phyloP scores from a whole-genome alignment of 1,140 invertebrate genomes.

The Drosophila kanapiae region DNA sequence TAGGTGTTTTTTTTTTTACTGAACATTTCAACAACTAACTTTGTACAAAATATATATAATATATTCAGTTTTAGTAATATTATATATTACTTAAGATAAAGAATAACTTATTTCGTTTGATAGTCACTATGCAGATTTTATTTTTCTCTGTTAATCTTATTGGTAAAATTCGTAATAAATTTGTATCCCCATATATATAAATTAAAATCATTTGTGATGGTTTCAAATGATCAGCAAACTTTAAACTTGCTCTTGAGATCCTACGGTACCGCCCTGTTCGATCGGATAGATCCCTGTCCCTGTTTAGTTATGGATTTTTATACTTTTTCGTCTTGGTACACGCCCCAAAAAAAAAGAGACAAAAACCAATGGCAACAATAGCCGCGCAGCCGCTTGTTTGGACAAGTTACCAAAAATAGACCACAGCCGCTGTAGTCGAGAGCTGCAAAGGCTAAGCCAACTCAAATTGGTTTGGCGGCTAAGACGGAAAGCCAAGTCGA shows the following conservation, averaged over 20 bases:
- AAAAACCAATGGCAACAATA: slow-evolving; percentile 44
- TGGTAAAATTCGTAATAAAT: background rate
- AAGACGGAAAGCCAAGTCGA: slow-evolving; percentile 5
- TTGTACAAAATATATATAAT: background rate
- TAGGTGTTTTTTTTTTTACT: too few relatives aligned
- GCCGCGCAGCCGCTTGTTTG: slow-evolving; percentile 55
- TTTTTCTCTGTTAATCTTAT: background rate
- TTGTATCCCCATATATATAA: background rate
- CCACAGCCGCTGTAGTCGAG: slow-evolving; percentile 41
- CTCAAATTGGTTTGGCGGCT: slow-evolving; percentile 26
- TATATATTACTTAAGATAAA: background rate
- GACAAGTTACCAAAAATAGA: slow-evolving; percentile 83
- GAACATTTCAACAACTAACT: too few relatives aligned
- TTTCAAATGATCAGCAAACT: too few relatives aligned
- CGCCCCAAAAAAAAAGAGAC: slow-evolving; percentile 55
- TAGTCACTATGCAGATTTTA: too few relatives aligned
- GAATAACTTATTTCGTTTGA: too few relatives aligned
- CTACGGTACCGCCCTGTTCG: slow-evolving; percentile 19
- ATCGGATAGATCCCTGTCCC: slow-evolving; percentile 23
- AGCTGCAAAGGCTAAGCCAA: slow-evolving; percentile 28
- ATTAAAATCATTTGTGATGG: background rate
- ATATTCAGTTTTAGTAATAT: background rate
- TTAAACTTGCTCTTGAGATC: background rate
- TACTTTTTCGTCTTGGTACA: slow-evolving; percentile 50
- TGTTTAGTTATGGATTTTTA: slow-evolving; percentile 66